phyloP scores from a whole-genome alignment of 2,888 invertebrate species.

The Stenoptilia bipunctidactyla region DNA sequence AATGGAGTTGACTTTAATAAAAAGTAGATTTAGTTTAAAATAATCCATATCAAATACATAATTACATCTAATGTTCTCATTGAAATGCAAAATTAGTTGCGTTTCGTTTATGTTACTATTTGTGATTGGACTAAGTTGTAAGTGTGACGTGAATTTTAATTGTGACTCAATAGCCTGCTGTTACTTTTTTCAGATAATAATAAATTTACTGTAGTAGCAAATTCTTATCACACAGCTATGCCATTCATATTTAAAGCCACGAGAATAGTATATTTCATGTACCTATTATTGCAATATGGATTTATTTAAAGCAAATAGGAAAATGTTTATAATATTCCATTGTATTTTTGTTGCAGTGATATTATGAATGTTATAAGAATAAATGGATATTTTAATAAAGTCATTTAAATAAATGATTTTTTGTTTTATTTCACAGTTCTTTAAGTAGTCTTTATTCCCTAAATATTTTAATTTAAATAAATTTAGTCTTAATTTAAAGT shows the following conservation, averaged over 20 bases:
- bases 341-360: slow-evolving; percentile 71
- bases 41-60: no score
- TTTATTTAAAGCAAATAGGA: slow-evolving; percentile 61
- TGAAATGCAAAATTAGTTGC: slow-evolving; percentile 27
- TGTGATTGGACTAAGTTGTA: slow-evolving; percentile 26
- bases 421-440: slow-evolving; percentile 31
- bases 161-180: no score
- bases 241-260: no score
- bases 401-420: slow-evolving; percentile 60
- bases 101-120: slow-evolving; percentile 24
- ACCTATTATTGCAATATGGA: slow-evolving; percentile 40
- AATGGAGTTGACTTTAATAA: no score
- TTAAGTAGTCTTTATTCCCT: no score
- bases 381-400: slow-evolving; percentile 72
- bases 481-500: no score
- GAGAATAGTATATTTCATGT: no score
- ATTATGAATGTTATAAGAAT: slow-evolving; percentile 72
- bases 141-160: slow-evolving; percentile 29
- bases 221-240: no score
- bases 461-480: no score
- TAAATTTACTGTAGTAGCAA: no score
- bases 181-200: no score
- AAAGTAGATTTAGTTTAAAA: no score
- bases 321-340: slow-evolving; percentile 68
- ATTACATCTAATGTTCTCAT: background rate